phyloP scores from a whole-genome alignment of 2,797 vertebrate species.

The Microtus obscurus region DNA sequence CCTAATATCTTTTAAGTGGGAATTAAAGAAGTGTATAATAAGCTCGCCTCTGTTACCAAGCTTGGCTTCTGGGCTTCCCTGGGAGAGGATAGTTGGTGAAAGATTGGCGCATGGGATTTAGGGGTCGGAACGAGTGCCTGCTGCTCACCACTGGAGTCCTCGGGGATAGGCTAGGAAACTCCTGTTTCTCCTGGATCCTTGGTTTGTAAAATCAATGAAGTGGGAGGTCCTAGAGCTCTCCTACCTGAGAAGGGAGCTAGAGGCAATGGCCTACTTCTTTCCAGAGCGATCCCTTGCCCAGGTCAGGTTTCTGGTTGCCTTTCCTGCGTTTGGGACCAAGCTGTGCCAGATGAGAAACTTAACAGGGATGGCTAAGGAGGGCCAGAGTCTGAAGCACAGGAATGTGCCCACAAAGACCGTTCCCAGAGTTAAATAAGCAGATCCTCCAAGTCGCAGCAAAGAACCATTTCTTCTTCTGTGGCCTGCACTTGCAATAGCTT shows the following conservation, averaged over 20 bases:
- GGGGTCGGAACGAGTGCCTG: rapidly evolving
- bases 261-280: too few relatives aligned
- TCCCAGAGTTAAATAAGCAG: slow-evolving; percentile 50
- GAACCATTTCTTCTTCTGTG: slow-evolving; percentile 13
- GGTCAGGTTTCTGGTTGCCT: rapidly evolving
- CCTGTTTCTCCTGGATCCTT: background rate
- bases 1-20: background rate
- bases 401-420: background rate
- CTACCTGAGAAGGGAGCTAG: background rate
- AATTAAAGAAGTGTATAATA: background rate
- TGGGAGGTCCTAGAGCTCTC: background rate
- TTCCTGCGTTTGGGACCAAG: rapidly evolving
- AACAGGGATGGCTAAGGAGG: rapidly evolving
- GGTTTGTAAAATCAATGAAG: background rate
- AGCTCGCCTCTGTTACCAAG: too few relatives aligned
- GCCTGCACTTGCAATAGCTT: slow-evolving; percentile 4
- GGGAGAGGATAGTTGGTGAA: rapidly evolving
- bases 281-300: background rate
- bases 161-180: rapidly evolving
- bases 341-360: too few relatives aligned
- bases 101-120: rapidly evolving
- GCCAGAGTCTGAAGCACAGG: too few relatives aligned
- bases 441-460: background rate
- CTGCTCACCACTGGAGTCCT: rapidly evolving
- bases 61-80: rapidly evolving